Percentiles rank a stretch among this genome's conserved stretches.
phyloP scores from a whole-genome alignment of 1,140 invertebrate species.

The Bombus sylvicola region DNA sequence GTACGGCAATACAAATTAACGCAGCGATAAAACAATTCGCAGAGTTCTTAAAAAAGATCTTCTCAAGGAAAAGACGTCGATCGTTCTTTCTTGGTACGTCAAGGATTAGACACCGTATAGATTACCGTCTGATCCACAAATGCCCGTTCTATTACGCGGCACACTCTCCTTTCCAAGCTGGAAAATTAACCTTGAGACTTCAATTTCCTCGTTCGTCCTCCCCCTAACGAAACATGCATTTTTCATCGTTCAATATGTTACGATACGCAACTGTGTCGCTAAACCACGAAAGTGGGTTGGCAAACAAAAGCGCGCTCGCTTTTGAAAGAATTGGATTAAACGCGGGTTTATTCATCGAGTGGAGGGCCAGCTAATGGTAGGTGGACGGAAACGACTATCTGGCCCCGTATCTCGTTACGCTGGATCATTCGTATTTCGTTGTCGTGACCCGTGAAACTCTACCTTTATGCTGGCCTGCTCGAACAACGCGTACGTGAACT shows the following conservation, averaged over 20 bases:
- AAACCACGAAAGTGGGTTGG: background rate
- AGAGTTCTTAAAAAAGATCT: no score
- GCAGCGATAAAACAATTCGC: no score
- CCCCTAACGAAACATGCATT: background rate
- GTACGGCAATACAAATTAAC: no score
- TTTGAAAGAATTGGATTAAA: conserved; percentile 12
- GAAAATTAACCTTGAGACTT: background rate
- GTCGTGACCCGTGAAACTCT: conserved; percentile 20
- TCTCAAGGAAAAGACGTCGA: no score
- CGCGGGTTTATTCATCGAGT: background rate
- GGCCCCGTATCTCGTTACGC: background rate
- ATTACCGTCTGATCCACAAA: no score
- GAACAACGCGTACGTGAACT: background rate
- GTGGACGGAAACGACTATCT: background rate
- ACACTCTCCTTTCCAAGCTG: background rate
- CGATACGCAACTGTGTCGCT: background rate
- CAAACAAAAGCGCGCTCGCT: conserved; percentile 1
- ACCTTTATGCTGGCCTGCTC: background rate
- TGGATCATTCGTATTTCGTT: conserved; percentile 1
- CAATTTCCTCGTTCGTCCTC: background rate
- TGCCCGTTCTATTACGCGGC: background rate
- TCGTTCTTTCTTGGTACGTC: no score
- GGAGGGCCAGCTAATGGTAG: background rate
- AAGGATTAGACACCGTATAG: background rate
- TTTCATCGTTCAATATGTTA: background rate